These are phyloP conservation scores for Mus caroli DNA, from an alignment of 2,797 vertebrate species.

Conservation along the genomic window DNA sequence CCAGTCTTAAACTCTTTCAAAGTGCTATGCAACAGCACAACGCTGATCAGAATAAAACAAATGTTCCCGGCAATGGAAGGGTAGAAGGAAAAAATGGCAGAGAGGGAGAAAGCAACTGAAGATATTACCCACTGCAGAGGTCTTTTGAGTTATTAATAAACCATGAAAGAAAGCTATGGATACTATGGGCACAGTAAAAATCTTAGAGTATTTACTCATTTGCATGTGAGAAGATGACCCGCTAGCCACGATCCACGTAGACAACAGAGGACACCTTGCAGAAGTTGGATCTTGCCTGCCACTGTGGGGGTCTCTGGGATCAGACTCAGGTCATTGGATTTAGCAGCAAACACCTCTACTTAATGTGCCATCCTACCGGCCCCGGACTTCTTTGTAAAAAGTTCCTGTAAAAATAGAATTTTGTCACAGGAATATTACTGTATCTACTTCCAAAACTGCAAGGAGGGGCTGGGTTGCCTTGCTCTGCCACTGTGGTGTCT, in stretches of 20 bases:
- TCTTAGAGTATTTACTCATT: not conserved
- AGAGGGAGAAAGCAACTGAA: not conserved
- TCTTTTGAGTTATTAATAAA: not conserved
- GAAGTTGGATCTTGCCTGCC: not conserved
- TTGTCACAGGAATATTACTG: slow-evolving; percentile 21
- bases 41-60: not conserved
- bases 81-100: not conserved
- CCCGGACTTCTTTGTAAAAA: not conserved
- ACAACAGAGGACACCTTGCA: not conserved
- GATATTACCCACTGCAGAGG: not conserved
- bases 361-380: not conserved
- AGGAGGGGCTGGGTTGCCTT: not conserved
- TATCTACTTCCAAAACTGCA: not conserved
- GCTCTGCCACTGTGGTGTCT: not conserved
- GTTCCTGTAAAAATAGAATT: slow-evolving; percentile 29
- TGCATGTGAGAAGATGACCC: not conserved
- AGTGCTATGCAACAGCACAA: not conserved
- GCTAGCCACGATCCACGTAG: too few relatives aligned
- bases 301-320: not conserved
- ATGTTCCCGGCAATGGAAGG: not conserved
- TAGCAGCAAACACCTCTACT: not conserved
- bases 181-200: not conserved
- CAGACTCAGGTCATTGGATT: not conserved
- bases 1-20: not conserved
- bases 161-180: not conserved